Evolutionary conservation across 64 coral and sea anemone genomes (phyloP).

Genomic region (Stichodactyla mertensii): DNA sequence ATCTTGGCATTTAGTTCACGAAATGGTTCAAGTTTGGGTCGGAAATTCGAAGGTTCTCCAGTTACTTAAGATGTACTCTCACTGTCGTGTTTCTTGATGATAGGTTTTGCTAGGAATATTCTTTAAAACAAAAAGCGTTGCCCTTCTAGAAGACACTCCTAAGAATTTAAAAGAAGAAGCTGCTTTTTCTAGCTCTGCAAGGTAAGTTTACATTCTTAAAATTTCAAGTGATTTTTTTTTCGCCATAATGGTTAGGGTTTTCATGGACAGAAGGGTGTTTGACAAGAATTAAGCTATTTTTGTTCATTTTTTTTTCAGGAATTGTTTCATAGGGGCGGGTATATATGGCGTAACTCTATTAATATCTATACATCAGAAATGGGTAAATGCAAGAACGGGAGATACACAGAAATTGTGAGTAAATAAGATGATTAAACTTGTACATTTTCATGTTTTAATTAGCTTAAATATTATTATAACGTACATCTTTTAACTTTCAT

Average conservation of each 20-base stretch:
- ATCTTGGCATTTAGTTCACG: not conserved
- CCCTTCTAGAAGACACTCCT: constrained; percentile 66
- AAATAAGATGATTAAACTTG: not conserved
- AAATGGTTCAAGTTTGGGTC: not conserved
- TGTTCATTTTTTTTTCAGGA: constrained; percentile 34
- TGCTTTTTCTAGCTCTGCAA: constrained; percentile 59
- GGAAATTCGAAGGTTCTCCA: not conserved
- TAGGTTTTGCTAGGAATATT: constrained; percentile 92
- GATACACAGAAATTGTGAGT: constrained; percentile 92
- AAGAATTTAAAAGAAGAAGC: constrained; percentile 2
- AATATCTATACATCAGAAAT: constrained; percentile 85
- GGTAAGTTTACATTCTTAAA: constrained; percentile 27
- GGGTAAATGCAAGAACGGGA: constrained; percentile 83
- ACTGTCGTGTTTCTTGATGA: constrained; percentile 12
- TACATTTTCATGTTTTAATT: not conserved
- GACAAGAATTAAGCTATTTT: not conserved
- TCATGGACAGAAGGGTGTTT: not conserved
- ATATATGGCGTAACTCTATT: constrained; percentile 73
- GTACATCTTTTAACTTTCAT: not conserved
- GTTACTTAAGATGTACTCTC: not conserved
- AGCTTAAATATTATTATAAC: not conserved
- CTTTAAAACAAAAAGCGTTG: constrained; percentile 79
- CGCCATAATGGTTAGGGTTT: not conserved
- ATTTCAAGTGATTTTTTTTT: not conserved
- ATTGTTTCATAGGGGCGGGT: constrained; percentile 93